Evolutionary conservation across 2,888 invertebrate genomes (phyloP), one percentile per base, ranked within the genome.

Genomic region (Bombyx huttoni): DNA sequence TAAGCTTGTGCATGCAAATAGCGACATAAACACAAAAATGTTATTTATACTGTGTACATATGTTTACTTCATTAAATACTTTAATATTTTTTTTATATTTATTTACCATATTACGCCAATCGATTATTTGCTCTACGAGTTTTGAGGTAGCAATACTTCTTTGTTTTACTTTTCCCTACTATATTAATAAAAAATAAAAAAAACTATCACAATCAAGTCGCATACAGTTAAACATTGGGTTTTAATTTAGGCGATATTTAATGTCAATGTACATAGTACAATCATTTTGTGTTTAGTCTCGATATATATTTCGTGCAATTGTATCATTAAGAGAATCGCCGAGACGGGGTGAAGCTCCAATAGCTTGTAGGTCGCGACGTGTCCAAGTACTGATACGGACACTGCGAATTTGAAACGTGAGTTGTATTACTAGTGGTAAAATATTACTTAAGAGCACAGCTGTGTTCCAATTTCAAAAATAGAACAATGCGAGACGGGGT

Each of bases 271-370:
- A 24, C 24, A 24, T 24, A 24, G 24, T 24, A 24, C 24, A 24
- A 24, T 24, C 24, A 24, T 24, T 24, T 10, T 40, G 40, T 40
- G 9, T 40, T 40, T 40, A 8, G 40, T 40, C 12, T 40, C 3
- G 8, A 40, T 40, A 24, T 24, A 3, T 24, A 24, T 24, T 24
- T 52, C 8, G 8, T 33, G 10, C 35, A n/a, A 14, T 47, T 47
- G 13, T 13, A 34, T 24, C 46, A 50, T 73, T 78, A 76, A 64
- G 71, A 80, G 68, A 78, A 83, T 53, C 81, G 78, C 54, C 83
- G 68, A 13, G 81, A 66, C 12, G 81, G 78, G 13, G 74, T 63
- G 72, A 82, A 60, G 47, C 70, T 72, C 83, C 84, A 84, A 61
- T 77, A 81, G 60, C 78, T 81, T 75, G 69, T 73, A 40, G 77